Evolutionary conservation across 2,888 invertebrate species (phyloP).

Genomic region (Lypha dubia): DNA sequence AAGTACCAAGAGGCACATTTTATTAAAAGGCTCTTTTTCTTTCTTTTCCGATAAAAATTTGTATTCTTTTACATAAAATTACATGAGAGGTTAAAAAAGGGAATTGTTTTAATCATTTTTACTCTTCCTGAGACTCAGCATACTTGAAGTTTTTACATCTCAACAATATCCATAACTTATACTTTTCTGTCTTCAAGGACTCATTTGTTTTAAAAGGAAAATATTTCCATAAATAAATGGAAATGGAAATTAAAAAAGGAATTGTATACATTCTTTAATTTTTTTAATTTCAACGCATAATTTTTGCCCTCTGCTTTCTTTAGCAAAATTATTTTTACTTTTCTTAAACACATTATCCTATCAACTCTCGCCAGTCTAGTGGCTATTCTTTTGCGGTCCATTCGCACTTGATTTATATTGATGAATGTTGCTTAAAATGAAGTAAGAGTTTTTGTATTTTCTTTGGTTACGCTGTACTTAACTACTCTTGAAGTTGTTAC

Average conservation of each 20-base stretch:
- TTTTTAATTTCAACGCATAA: slow-evolving; percentile 74
- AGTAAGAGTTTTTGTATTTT: slow-evolving; percentile 48
- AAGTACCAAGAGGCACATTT: no score
- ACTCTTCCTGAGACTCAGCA: background rate
- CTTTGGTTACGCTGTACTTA: slow-evolving; percentile 37
- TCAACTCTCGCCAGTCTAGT: slow-evolving; percentile 2
- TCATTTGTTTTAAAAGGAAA: slow-evolving; percentile 7
- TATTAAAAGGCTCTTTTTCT: no score
- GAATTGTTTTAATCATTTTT: background rate
- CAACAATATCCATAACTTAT: background rate
- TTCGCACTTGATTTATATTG: slow-evolving; percentile 81
- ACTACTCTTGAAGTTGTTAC: slow-evolving; percentile 32
- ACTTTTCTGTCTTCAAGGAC: background rate
- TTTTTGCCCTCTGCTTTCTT: slow-evolving; percentile 70
- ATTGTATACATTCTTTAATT: slow-evolving; percentile 76
- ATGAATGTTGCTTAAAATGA: slow-evolving; percentile 76
- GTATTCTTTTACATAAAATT: background rate
- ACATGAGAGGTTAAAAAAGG: no score
- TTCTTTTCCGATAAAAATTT: no score
- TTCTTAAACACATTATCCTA: slow-evolving; percentile 36
- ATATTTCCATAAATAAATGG: slow-evolving; percentile 15
- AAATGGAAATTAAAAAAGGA: slow-evolving; percentile 72
- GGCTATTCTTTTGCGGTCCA: slow-evolving; percentile 75
- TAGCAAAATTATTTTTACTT: slow-evolving; percentile 39
- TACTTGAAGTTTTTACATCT: background rate